These are phyloP conservation scores for Drosophila kurseongensis DNA, from an alignment of 1,140 invertebrate genomes.

Conservation along the genomic window DNA sequence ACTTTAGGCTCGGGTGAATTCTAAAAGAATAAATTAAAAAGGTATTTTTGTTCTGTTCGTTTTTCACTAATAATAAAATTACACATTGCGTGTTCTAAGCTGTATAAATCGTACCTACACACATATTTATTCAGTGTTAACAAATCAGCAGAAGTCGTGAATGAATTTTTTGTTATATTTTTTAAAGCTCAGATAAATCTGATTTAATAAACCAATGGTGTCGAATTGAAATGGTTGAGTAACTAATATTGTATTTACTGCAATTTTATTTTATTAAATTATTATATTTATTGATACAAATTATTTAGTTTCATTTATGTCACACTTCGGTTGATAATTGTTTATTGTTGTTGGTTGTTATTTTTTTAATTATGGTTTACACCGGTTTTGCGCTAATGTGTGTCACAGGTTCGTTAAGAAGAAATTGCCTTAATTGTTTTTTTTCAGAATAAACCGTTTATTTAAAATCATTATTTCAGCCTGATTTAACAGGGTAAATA, in stretches of 20 bases:
- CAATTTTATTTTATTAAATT: not conserved
- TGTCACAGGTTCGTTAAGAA: conserved; percentile 11
- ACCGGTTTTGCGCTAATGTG: not conserved
- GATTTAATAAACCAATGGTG: not conserved
- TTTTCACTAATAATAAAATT: no score
- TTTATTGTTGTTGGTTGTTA: not conserved
- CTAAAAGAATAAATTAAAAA: no score
- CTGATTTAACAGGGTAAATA: conserved; percentile 8
- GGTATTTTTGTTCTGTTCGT: no score
- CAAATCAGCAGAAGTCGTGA: not conserved
- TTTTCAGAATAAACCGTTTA: not conserved
- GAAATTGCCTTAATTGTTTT: conserved; percentile 15
- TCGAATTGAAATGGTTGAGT: not conserved
- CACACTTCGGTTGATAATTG: not conserved
- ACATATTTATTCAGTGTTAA: not conserved
- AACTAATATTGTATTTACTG: not conserved
- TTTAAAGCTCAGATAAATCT: not conserved
- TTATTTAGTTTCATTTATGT: not conserved
- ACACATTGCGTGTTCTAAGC: not conserved
- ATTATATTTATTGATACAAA: not conserved
- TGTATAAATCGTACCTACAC: not conserved
- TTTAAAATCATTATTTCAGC: conserved; percentile 6
- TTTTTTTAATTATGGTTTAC: conserved; percentile 3
- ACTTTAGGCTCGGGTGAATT: no score
- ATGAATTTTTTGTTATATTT: not conserved